Conservation (phyloP, 2,797 vertebrate species). For the Galago senegalensis region DNA sequence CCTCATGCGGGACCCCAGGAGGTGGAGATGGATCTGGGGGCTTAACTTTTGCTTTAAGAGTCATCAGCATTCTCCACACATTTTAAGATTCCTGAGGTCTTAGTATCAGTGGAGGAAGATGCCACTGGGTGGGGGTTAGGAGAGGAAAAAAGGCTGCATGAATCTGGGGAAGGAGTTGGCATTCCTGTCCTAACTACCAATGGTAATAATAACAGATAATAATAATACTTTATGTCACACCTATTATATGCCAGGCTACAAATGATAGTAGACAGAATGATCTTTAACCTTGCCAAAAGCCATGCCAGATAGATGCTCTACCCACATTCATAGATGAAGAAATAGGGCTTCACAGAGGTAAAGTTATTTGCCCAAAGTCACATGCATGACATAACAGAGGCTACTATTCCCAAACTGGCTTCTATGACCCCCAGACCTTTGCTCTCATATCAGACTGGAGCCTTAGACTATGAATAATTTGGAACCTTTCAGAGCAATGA, state of each 20-base stretch:
- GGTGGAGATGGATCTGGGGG: background rate
- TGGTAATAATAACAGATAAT: no score
- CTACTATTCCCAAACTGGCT: background rate
- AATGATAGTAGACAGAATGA: background rate
- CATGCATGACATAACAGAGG: background rate
- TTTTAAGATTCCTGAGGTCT: background rate
- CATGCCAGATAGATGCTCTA: background rate
- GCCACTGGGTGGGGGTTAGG: background rate
- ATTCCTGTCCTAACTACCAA: background rate
- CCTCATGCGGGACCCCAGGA: background rate
- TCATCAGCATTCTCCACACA: background rate
- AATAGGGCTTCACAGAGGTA: background rate
- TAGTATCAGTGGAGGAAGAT: background rate
- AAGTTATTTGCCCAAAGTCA: background rate
- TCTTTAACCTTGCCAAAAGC: background rate
- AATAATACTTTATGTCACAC: background rate
- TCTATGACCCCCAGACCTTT: background rate
- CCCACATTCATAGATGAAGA: background rate
- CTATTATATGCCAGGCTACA: background rate
- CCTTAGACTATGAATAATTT: background rate
- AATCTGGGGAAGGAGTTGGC: background rate
- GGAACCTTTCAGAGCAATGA: background rate
- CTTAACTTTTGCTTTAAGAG: background rate
- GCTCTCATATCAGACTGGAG: background rate
- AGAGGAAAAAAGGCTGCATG: background rate